Evolutionary conservation across 2,888 invertebrate genomes (phyloP).

Genomic region (Leptinotarsa rubiginosa): DNA sequence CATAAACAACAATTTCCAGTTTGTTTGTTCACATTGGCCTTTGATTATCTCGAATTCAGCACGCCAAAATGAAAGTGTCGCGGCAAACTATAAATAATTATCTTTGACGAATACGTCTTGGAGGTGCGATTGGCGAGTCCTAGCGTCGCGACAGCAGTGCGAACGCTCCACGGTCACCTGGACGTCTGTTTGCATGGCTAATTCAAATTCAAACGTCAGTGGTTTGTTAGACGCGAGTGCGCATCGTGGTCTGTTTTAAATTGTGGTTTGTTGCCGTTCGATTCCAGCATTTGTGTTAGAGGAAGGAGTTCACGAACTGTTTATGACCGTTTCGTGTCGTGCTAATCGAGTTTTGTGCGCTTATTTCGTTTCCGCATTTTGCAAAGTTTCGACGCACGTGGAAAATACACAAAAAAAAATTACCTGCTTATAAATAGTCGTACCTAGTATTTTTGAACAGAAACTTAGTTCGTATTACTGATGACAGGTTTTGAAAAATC

Average conservation of each 20-base stretch:
- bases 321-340: conserved; percentile 7
- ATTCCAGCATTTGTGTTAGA: conserved; percentile 1
- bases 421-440: neutral
- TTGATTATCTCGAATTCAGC: neutral
- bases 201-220: conserved; percentile 23
- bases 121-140: conserved; percentile 54
- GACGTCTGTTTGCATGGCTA: conserved; percentile 45
- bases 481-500: no score
- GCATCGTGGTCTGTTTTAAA: conserved; percentile 6
- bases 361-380: neutral
- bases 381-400: neutral
- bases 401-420: neutral
- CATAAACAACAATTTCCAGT: neutral
- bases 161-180: conserved; percentile 55
- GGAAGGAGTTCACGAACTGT: conserved; percentile 9
- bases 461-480: no score
- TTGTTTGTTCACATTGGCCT: neutral
- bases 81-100: conserved; percentile 33
- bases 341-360: conserved; percentile 4
- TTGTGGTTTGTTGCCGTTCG: conserved; percentile 2
- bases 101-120: conserved; percentile 30
- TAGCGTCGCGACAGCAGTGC: conserved; percentile 56
- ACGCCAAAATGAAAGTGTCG: neutral
- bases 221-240: conserved; percentile 26
- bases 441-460: no score